phyloP scores from a whole-genome alignment of 2,797 vertebrate species.

The Enteromius argenteus region DNA sequence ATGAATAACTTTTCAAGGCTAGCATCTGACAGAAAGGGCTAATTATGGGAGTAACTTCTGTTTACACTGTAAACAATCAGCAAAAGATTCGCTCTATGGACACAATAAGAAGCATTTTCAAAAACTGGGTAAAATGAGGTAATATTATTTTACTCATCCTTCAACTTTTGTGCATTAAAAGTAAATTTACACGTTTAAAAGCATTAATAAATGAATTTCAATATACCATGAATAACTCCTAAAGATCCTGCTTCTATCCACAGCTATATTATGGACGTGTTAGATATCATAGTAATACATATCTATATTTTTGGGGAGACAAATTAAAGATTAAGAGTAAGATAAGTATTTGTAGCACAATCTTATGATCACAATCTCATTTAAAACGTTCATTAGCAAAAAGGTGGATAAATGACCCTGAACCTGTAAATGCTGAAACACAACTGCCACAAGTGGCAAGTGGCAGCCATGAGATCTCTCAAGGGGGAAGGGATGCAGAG shows the following conservation, averaged over 20 bases:
- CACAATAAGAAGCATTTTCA: not conserved
- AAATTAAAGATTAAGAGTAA: not conserved
- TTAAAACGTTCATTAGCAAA: not conserved
- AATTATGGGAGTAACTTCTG: not conserved
- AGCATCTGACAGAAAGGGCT: not conserved
- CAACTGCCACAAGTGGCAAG: slow-evolving; percentile 72
- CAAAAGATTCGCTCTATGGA: not conserved
- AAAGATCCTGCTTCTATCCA: not conserved
- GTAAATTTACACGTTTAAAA: not conserved
- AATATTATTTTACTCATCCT: not conserved
- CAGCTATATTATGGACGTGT: not conserved
- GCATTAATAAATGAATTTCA: not conserved
- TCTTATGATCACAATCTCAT: not conserved
- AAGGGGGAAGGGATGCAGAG: slow-evolving; percentile 62
- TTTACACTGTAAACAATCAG: not conserved
- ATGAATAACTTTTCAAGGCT: not conserved
- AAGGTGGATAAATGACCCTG: not conserved
- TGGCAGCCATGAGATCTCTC: slow-evolving; percentile 45
- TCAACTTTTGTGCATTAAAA: not conserved
- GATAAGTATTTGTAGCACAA: not conserved
- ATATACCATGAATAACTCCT: not conserved
- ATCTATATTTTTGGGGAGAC: not conserved
- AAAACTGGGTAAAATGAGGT: not conserved
- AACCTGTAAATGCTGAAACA: not conserved
- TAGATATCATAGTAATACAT: not conserved